Conservation (phyloP, 2,888 invertebrate species). For the Phyto melanocephala region DNA sequence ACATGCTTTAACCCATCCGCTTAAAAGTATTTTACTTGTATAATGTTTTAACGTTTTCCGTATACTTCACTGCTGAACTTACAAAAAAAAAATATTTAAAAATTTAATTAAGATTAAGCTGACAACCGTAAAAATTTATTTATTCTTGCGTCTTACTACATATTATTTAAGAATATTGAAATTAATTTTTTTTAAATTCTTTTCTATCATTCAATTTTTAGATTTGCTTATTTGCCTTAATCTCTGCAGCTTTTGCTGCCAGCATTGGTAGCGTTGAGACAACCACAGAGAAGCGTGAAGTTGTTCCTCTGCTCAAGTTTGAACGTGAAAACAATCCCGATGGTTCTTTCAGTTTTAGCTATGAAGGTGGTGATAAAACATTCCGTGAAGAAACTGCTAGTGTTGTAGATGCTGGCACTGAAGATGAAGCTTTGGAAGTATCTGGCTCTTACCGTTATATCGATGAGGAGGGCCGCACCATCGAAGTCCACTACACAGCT, state of each 20-base stretch:
- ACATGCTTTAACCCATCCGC: no score
- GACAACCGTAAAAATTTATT: neutral
- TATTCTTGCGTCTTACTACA: neutral
- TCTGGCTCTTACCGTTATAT: slow-evolving; percentile 76
- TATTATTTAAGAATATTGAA: no score
- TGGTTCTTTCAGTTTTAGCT: slow-evolving; percentile 74
- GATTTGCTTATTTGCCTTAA: slow-evolving; percentile 70
- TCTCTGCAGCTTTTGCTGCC: slow-evolving; percentile 68
- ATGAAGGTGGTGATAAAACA: slow-evolving; percentile 74
- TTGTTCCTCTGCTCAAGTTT: slow-evolving; percentile 71
- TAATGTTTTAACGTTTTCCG: no score
- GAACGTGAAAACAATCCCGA: slow-evolving; percentile 71
- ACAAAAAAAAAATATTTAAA: no score
- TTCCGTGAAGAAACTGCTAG: slow-evolving; percentile 71
- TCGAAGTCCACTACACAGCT: slow-evolving; percentile 76
- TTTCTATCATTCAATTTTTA: slow-evolving; percentile 3
- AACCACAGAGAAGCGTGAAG: slow-evolving; percentile 68
- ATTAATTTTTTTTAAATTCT: neutral
- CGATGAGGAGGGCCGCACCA: slow-evolving; percentile 73
- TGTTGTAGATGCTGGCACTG: slow-evolving; percentile 72
- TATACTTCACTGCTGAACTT: no score
- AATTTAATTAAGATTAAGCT: no score
- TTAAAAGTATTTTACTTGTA: no score
- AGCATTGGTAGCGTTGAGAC: slow-evolving; percentile 66
- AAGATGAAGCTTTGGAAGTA: slow-evolving; percentile 73